Evolutionary conservation across 2,888 invertebrate genomes (phyloP), one percentile per base, ranked within the genome.

Genomic region (Drosophila histrio): DNA sequence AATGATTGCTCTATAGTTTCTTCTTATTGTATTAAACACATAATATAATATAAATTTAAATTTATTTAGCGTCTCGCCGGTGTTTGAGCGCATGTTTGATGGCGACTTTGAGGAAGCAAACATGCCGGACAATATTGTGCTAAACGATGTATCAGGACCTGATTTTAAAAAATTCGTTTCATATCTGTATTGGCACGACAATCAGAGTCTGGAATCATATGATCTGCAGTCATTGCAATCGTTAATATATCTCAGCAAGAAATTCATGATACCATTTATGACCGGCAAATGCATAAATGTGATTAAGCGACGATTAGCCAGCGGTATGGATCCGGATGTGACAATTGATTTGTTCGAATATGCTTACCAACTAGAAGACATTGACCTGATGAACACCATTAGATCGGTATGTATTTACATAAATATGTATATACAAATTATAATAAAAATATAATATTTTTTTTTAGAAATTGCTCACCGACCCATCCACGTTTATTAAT

Each of bases 11-110:
- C n/a, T n/a, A 21, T n/a, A 17, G 6, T 36, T 36, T 36, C 17
- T 1, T 1, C 24, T n/a, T n/a, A 47, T 0, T 2, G 8, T 3
- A 32, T 13, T 6, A 21, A 1, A 13, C 7, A 57, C 3, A 13
- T 17, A n/a, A 17, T 28, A 13, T 26, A 9, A 39, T 39, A 5
- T 24, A 24, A 19, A 11, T 2, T 22, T 2, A 8, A 24, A 17
- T 5, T 4, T 39, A 1, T 13, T 1, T 9, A 74, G 73, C 38
- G 62, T 49, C 1, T 78, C 78, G 0, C 78, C 78, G 6, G 78
- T 79, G 1, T 79, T 79, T 34, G 78, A 80, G 17, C 78, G 78
- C 19, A 79, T 79, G 78, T 79, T 79, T 38, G 60, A 73, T 0
- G 78, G 78, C 11, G 59, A 71, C 5, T 79, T 80, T n/a, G 64